Conservation (phyloP, 2,113 vertebrate genomes). For the Progne subis region DNA sequence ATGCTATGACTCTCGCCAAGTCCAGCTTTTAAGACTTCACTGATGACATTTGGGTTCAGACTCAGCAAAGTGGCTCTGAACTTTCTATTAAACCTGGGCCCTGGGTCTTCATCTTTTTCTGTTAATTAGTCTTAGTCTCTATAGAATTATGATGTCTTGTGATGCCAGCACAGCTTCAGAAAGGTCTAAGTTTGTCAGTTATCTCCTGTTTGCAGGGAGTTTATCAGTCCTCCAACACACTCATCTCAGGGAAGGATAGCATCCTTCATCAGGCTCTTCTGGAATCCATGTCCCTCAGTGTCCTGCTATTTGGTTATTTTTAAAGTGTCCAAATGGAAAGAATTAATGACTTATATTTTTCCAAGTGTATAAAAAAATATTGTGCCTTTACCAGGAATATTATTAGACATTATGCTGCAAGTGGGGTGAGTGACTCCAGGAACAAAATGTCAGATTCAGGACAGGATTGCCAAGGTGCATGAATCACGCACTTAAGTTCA, state of each 20-base stretch:
- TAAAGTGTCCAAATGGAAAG: slow-evolving; percentile 10
- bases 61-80: slow-evolving; percentile 16
- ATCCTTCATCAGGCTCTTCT: slow-evolving; percentile 51
- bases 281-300: slow-evolving; percentile 22
- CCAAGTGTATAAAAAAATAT: neutral
- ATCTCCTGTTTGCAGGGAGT: slow-evolving; percentile 60
- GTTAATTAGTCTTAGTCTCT: slow-evolving; percentile 61
- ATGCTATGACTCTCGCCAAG: neutral
- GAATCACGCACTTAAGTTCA: slow-evolving; percentile 9
- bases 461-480: neutral
- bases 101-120: slow-evolving; percentile 54
- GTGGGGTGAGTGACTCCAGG: neutral
- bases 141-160: slow-evolving; percentile 52
- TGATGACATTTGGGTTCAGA: slow-evolving; percentile 31
- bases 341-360: slow-evolving; percentile 29
- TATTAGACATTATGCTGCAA: neutral
- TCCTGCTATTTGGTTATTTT: slow-evolving; percentile 39
- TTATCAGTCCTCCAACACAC: slow-evolving; percentile 53
- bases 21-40: slow-evolving; percentile 12
- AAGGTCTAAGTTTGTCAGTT: slow-evolving; percentile 66
- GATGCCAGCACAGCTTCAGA: slow-evolving; percentile 51
- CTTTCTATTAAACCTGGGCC: slow-evolving; percentile 42
- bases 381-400: neutral
- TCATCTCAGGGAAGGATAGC: slow-evolving; percentile 39
- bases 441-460: neutral